A percentile compares a stretch with the other conserved stretches of the same genome.
phyloP scores from a whole-genome alignment of 2,888 invertebrate genomes.

The Marronus borbonicus region DNA sequence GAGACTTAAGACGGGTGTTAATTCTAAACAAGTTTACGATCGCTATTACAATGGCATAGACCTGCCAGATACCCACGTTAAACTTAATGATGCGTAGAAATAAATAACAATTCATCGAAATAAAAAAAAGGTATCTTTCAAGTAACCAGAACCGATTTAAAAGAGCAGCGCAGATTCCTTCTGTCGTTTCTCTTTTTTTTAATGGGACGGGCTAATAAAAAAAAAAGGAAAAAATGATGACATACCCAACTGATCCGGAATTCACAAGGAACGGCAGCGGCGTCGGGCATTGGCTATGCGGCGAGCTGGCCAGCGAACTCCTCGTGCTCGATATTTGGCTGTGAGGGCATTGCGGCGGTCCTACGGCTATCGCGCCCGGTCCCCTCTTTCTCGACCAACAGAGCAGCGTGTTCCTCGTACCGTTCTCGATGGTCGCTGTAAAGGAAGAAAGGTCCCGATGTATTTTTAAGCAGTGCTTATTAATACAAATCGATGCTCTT shows the following conservation, averaged over 20 bases:
- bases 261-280: conserved; percentile 83
- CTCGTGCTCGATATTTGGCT: conserved; percentile 80
- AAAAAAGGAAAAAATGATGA: conserved; percentile 53
- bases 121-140: too few relatives aligned
- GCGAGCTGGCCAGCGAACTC: conserved; percentile 78
- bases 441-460: conserved; percentile 49
- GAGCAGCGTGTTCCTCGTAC: conserved; percentile 62
- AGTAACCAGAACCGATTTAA: too few relatives aligned
- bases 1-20: too few relatives aligned
- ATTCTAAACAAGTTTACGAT: background rate
- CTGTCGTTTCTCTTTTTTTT: too few relatives aligned
- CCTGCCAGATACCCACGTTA: background rate
- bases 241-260: conserved; percentile 81
- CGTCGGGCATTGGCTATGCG: conserved; percentile 81
- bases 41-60: background rate
- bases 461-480: too few relatives aligned
- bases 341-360: conserved; percentile 81
- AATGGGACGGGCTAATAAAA: too few relatives aligned
- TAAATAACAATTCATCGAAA: too few relatives aligned
- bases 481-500: too few relatives aligned
- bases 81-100: background rate
- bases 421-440: conserved; percentile 68
- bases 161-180: too few relatives aligned
- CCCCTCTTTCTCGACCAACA: conserved; percentile 69
- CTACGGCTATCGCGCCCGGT: conserved; percentile 69